Percentiles rank a stretch among this genome's conserved stretches.
Conservation (phyloP, 2,888 invertebrate species). For the Parnassius smintheus region DNA sequence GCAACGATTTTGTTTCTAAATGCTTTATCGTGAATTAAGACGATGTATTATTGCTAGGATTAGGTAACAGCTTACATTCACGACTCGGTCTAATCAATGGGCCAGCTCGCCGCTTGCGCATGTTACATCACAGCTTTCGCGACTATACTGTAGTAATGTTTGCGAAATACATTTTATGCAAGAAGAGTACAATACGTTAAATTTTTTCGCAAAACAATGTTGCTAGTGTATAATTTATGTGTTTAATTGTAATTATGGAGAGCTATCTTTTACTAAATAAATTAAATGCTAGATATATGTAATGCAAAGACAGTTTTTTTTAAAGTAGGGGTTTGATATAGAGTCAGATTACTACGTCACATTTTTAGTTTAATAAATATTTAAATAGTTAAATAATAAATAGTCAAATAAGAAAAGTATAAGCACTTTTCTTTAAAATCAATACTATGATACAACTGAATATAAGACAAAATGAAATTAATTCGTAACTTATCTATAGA, state of each 20-base stretch:
- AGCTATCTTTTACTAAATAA: too few relatives aligned
- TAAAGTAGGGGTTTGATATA: too few relatives aligned
- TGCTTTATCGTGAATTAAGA: constrained; percentile 31
- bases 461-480: too few relatives aligned
- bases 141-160: constrained; percentile 52
- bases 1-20: constrained; percentile 3
- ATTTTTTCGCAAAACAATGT: constrained; percentile 50
- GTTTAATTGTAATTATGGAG: neutral
- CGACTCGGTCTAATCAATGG: constrained; percentile 71
- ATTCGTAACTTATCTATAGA: too few relatives aligned
- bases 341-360: too few relatives aligned
- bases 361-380: too few relatives aligned
- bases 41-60: constrained; percentile 49
- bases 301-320: too few relatives aligned
- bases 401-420: too few relatives aligned
- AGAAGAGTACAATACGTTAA: constrained; percentile 60
- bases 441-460: too few relatives aligned
- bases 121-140: constrained; percentile 75
- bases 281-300: too few relatives aligned
- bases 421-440: too few relatives aligned
- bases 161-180: constrained; percentile 73
- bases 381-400: too few relatives aligned
- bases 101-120: constrained; percentile 40
- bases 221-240: constrained; percentile 34
- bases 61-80: constrained; percentile 71